Evolutionary conservation across 2,797 vertebrate genomes (phyloP), one percentile per base, ranked within the genome.

Genomic region (Clangula hyemalis): DNA sequence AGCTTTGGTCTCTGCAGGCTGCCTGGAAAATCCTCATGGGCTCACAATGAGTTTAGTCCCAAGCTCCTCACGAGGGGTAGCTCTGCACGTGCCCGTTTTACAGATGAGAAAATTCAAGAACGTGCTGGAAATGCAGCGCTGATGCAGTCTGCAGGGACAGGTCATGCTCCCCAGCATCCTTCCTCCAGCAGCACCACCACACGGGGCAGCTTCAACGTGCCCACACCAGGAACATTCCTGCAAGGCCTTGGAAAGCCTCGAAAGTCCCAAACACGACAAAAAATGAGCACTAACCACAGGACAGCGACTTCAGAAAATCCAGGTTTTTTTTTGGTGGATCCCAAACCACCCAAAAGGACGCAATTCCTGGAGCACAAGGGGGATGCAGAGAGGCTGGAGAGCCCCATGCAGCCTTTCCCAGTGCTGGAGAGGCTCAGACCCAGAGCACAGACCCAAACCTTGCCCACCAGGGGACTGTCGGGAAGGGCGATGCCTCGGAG

Each of bases 401-500:
- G 45, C 36, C 10, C 30, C 0, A 0, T 11, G 25, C 30, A 6
- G 8, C 20, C 75, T 27, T 10, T 62, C 30, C 20, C 53, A 58
- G 3, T 0, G 3, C 32, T 16, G 30, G 28, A 10, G 54, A 61
- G 27, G 41, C 84, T 89, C 68, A 51, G 51, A 49, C 12, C 13
- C 1, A 1, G 28, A 14, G 3, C 6, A 5, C 49, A 76, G 70
- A 58, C 10, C 64, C 13, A 2, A 15, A 24, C 34, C 68, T 51
- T 30, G 47, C 30, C 60, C 53, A 36, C 18, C 43, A 30, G 0
- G 0, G 81, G 58, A 30, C 57, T 22, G 24, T 28, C 25, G 24
- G 80, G 66, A 85, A 16, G 6, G 0, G 70, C 0, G 1, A 74
- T 8, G 15, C n/a, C 65, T 77, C 3, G 3, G 25, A 51, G 61